Base-by-base conservation (phyloP, 2,888 invertebrate species). In the Drosophila mimetica region DNA sequence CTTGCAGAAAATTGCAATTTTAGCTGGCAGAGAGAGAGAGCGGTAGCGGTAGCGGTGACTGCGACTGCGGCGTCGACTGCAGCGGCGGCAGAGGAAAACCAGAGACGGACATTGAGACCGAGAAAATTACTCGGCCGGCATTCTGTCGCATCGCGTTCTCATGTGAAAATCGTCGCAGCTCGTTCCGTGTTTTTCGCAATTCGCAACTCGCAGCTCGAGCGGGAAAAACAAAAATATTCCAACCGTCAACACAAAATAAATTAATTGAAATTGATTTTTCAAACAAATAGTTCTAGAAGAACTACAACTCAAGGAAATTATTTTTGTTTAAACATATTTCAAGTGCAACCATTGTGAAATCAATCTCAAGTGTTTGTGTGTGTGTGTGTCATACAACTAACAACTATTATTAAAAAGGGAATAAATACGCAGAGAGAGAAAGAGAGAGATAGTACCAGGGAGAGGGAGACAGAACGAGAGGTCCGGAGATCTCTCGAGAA, bases 111-210 rank as follows among this genome's bases (percentile, higher is more conserved):
- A 65, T 86, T 70, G 74, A 71, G 65, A 53, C 57, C 39, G 67
- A 65, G 74, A 55, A 76, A 36, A 76, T 71, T 64, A 50, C 70
- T 71, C 51, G 63, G 76, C 77, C 89, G 88, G 89, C 90, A 89
- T 89, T 90, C 90, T 80, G 79, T 89, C 78, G 74, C 79, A 79
- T 80, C 82, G 85, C 86, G 89, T 89, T 86, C 89, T 79, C 89
- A 76, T 76, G 88, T 77, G 77, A 63, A 82, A 88, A 79, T 71
- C 86, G 86, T 79, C 69, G 75, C 64, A 41, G 58, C 60, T 57
- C 44, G 70, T 41, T 41, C 59, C 60, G 46, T 47, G 53, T 41
- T 37, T n/a, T 41, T 44, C 42, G 36, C 66, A 22, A 37, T n/a
- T n/a, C n/a, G n/a, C n/a, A n/a, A n/a, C n/a, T 44, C 42, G 36